phyloP scores from a whole-genome alignment of 2,888 invertebrate genomes.

The Drosophila nigricruria region DNA sequence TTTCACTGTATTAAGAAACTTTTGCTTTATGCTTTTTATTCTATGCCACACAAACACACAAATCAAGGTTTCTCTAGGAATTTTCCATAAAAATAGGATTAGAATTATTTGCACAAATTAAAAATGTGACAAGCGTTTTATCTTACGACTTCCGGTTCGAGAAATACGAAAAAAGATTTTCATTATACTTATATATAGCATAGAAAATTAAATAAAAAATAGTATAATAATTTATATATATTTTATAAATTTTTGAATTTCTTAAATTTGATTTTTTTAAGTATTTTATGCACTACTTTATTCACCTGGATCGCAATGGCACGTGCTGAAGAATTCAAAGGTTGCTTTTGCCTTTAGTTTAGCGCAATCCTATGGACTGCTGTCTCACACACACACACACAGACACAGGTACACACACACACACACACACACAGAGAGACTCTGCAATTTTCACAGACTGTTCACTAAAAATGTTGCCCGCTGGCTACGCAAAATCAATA shows the following conservation, averaged over 20 bases:
- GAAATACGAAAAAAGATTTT: neutral
- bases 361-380: conserved; percentile 55
- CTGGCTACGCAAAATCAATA: conserved; percentile 61
- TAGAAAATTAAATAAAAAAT: neutral
- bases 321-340: conserved; percentile 84
- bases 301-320: conserved; percentile 85
- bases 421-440: conserved; percentile 16
- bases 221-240: neutral
- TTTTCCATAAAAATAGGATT: neutral
- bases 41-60: neutral
- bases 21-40: neutral
- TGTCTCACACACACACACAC: conserved; percentile 16
- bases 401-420: conserved; percentile 13
- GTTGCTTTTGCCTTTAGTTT: conserved; percentile 38
- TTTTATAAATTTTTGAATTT: neutral
- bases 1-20: neutral
- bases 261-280: too few relatives aligned
- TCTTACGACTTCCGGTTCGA: conserved; percentile 42
- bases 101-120: conserved; percentile 29
- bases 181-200: neutral
- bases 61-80: neutral
- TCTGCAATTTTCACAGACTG: conserved; percentile 19
- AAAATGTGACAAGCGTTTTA: conserved; percentile 39
- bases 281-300: conserved; percentile 10
- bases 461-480: conserved; percentile 25